phyloP scores from a whole-genome alignment of 2,113 vertebrate genomes.

The Bujurquina vittata region DNA sequence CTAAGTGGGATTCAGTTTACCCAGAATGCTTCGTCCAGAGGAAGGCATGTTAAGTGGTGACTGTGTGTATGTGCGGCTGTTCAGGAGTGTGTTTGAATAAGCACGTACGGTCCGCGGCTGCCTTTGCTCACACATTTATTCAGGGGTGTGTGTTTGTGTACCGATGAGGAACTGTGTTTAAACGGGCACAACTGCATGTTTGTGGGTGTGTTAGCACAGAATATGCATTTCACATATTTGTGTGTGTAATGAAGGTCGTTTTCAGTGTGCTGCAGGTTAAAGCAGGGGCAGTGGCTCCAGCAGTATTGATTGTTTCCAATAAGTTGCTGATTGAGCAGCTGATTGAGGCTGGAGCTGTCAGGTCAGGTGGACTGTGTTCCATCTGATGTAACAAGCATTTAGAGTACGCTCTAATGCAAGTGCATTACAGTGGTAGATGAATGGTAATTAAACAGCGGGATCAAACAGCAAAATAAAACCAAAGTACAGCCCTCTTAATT shows the following conservation, averaged over 20 bases:
- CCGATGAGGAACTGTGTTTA: not conserved
- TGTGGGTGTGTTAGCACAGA: not conserved
- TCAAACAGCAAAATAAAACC: not conserved
- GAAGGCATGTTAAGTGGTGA: not conserved
- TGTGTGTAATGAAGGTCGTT: conserved; percentile 7
- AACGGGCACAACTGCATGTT: not conserved
- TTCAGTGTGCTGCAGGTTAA: conserved; percentile 18
- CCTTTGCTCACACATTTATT: not conserved
- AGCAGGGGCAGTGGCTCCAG: not conserved
- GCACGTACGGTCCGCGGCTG: fast-evolving
- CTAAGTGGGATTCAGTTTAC: not conserved
- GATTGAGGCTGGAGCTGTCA: not conserved
- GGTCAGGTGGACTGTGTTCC: not conserved
- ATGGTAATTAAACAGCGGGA: not conserved
- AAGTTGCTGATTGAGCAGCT: conserved; percentile 14
- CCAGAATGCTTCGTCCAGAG: not conserved
- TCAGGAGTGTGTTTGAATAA: not conserved
- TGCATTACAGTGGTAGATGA: not conserved
- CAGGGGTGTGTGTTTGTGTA: not conserved
- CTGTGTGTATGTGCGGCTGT: not conserved
- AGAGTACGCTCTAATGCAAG: too few species aligned
- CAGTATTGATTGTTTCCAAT: conserved; percentile 8
- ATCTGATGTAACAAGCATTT: not conserved
- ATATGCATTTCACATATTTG: not conserved
- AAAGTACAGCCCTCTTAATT: not conserved